These are phyloP conservation scores for Catharus minimus DNA, from an alignment of 2,113 vertebrate genomes.

Conservation along the genomic window DNA sequence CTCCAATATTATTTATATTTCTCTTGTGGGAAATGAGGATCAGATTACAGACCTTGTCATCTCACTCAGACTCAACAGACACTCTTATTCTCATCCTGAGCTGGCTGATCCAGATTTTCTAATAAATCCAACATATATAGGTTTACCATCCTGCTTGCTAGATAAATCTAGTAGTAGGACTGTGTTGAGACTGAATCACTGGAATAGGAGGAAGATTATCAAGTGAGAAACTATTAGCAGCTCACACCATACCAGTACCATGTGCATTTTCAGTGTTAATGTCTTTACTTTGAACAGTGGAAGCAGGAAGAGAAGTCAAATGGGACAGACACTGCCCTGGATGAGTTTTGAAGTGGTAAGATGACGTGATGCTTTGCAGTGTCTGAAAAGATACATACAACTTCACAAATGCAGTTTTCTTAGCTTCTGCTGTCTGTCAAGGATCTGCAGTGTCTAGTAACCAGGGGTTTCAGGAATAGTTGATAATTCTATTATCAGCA, in stretches of 20 bases:
- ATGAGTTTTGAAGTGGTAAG: not conserved
- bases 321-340: not conserved
- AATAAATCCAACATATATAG: not conserved
- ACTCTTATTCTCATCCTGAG: not conserved
- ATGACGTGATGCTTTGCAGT: not conserved
- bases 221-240: not conserved
- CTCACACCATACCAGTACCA: not conserved
- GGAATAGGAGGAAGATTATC: not conserved
- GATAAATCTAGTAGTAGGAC: not conserved
- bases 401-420: not conserved
- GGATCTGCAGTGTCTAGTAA: not conserved
- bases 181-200: not conserved
- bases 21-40: not conserved
- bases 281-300: not conserved
- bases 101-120: not conserved
- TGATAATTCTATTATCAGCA: not conserved
- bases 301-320: not conserved
- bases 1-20: not conserved
- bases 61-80: not conserved
- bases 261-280: not conserved
- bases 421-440: not conserved
- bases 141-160: not conserved
- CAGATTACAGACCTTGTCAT: not conserved
- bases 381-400: not conserved
- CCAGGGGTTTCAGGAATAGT: not conserved